These are phyloP conservation scores for Microchirus variegatus DNA, from an alignment of 2,797 vertebrate genomes.

Conservation along the genomic window DNA sequence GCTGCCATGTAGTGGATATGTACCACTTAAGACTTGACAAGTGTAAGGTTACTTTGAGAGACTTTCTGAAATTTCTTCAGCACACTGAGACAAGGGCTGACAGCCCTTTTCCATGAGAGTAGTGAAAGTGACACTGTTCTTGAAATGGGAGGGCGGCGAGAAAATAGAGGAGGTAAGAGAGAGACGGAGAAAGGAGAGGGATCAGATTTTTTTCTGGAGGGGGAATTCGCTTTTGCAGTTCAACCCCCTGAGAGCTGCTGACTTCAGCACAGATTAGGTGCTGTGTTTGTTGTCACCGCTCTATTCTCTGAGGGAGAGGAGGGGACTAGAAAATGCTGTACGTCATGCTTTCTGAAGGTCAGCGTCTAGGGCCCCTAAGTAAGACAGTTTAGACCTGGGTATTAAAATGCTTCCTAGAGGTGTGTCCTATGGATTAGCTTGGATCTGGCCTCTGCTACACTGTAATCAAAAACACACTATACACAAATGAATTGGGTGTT, in stretches of 20 bases:
- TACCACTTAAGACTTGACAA: constrained; percentile 69
- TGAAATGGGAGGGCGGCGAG: constrained; percentile 47
- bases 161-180: constrained; percentile 38
- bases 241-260: constrained; percentile 72
- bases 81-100: constrained; percentile 76
- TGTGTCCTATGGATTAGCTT: no score
- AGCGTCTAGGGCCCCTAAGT: constrained; percentile 3
- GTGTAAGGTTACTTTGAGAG: constrained; percentile 73
- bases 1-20: constrained; percentile 65
- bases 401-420: no score
- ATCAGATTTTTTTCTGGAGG: constrained; percentile 50
- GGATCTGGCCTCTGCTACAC: no score
- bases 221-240: constrained; percentile 64
- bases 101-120: constrained; percentile 73
- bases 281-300: constrained; percentile 72
- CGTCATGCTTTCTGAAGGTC: constrained; percentile 72
- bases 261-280: constrained; percentile 79
- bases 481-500: no score
- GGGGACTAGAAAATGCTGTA: constrained; percentile 33
- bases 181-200: constrained; percentile 2
- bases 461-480: no score
- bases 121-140: constrained; percentile 78
- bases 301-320: constrained; percentile 54
- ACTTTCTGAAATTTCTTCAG: constrained; percentile 75
- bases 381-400: no score